Evolutionary conservation across 2,113 vertebrate species (phyloP).

Genomic region (Halichoeres trimaculatus): DNA sequence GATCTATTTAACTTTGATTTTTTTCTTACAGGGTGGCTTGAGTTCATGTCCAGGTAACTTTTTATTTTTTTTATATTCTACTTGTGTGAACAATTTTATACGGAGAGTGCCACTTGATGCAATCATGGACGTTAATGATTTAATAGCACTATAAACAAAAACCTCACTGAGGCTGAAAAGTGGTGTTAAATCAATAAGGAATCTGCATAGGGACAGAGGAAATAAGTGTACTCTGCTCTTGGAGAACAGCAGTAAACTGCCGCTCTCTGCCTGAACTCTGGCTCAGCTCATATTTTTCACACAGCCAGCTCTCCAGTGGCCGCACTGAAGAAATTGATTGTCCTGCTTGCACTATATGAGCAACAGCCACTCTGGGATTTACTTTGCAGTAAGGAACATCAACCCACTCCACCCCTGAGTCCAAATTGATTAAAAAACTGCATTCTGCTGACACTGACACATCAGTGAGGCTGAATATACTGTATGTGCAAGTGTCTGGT

Average conservation of each 20-base stretch:
- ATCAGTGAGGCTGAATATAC: conserved; percentile 43
- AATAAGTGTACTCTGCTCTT: conserved; percentile 2
- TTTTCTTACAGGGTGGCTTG: too few relatives aligned
- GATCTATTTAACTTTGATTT: too few relatives aligned
- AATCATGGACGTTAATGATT: too few relatives aligned
- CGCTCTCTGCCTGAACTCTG: conserved; percentile 30
- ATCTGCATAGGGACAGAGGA: conserved; percentile 1
- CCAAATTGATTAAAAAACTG: conserved; percentile 82
- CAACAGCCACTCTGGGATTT: conserved; percentile 81
- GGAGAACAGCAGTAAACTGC: conserved; percentile 29
- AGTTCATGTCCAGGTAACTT: too few relatives aligned
- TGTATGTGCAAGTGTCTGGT: too few relatives aligned
- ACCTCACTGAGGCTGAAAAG: conserved; percentile 4
- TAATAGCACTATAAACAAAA: conserved; percentile 1
- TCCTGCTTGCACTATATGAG: conserved; percentile 69
- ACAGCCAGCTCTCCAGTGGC: conserved; percentile 46
- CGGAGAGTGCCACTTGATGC: too few relatives aligned
- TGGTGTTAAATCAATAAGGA: conserved; percentile 16
- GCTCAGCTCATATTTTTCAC: conserved; percentile 56
- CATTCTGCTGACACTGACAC: conserved; percentile 72
- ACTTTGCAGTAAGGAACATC: conserved; percentile 72
- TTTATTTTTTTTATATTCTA: too few relatives aligned
- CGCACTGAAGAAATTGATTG: conserved; percentile 74
- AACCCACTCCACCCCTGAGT: conserved; percentile 65
- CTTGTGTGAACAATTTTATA: too few relatives aligned